A percentile compares a stretch with the other conserved stretches of the same genome.
These are phyloP conservation scores for Drosophila ficusphila DNA, from an alignment of 1,140 invertebrate genomes.

Conservation along the genomic window DNA sequence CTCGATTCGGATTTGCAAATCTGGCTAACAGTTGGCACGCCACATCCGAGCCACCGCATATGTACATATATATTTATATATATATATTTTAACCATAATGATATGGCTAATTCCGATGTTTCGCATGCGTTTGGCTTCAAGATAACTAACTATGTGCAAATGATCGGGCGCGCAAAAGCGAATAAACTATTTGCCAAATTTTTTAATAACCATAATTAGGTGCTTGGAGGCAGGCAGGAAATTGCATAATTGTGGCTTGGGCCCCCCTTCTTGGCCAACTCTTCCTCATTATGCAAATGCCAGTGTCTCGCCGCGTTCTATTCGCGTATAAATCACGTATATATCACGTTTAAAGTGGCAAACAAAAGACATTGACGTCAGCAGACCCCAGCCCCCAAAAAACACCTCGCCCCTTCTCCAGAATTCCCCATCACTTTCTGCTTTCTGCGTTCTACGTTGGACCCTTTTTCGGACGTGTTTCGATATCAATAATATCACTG, in stretches of 20 bases:
- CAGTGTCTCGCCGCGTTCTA: conserved; percentile 1
- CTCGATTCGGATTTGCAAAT: conserved; percentile 3
- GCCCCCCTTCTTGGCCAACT: not conserved
- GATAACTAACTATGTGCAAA: conserved; percentile 49
- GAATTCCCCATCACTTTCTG: not conserved
- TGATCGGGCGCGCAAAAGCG: conserved; percentile 11
- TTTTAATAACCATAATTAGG: conserved; percentile 68
- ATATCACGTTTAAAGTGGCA: conserved; percentile 9
- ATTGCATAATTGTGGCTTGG: conserved; percentile 40
- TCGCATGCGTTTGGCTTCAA: conserved; percentile 1
- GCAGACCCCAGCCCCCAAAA: not conserved
- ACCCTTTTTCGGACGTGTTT: not conserved
- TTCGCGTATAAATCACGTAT: conserved; percentile 8
- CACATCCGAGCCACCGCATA: conserved; percentile 7
- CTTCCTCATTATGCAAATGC: conserved; percentile 20
- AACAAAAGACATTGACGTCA: conserved; percentile 9
- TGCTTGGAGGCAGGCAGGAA: conserved; percentile 31
- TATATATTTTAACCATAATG: conserved; percentile 12
- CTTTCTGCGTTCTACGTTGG: not conserved
- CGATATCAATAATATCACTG: conserved; percentile 3
- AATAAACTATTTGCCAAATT: conserved; percentile 54
- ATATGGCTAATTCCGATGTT: conserved; percentile 25
- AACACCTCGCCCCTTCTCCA: not conserved
- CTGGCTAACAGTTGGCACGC: conserved; percentile 10
- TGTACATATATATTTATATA: not conserved